Conservation (phyloP, 2,888 invertebrate species). For the Shargacucullia verbasci region DNA sequence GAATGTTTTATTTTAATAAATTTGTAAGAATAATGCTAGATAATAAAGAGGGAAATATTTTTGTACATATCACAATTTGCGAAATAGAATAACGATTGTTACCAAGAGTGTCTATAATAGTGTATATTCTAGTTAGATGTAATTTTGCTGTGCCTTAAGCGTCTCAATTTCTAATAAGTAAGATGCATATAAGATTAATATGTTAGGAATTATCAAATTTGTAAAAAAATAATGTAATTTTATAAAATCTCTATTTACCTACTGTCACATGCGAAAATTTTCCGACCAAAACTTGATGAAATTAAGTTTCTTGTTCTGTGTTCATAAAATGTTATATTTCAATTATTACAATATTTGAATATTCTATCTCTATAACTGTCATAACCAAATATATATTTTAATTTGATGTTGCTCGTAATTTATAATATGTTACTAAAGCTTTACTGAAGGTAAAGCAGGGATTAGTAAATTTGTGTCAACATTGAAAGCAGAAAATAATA, state of each 20-base stretch:
- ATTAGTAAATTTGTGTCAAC: conserved; percentile 73
- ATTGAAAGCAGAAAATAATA: conserved; percentile 75
- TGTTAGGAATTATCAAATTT: conserved; percentile 79
- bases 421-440: conserved; percentile 62
- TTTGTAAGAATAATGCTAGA: conserved; percentile 65
- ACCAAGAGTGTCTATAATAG: conserved; percentile 84
- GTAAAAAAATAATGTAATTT: conserved; percentile 78
- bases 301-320: conserved; percentile 50
- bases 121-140: conserved; percentile 81
- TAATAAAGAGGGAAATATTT: conserved; percentile 84
- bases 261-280: conserved; percentile 62
- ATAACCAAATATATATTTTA: conserved; percentile 59
- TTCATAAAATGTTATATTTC: conserved; percentile 50
- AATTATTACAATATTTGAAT: conserved; percentile 43
- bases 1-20: conserved; percentile 48
- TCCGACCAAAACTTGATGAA: conserved; percentile 68
- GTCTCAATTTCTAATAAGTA: conserved; percentile 87
- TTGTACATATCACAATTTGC: conserved; percentile 88
- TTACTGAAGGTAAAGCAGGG: conserved; percentile 69
- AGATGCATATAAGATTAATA: conserved; percentile 70
- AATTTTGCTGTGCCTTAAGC: conserved; percentile 88
- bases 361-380: conserved; percentile 44
- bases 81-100: conserved; percentile 78
- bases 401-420: conserved; percentile 63
- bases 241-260: conserved; percentile 78